Percentiles rank a stretch among this genome's conserved stretches.
Conservation (phyloP, 2,888 invertebrate species). For the Rambutsinella grinnellia region DNA sequence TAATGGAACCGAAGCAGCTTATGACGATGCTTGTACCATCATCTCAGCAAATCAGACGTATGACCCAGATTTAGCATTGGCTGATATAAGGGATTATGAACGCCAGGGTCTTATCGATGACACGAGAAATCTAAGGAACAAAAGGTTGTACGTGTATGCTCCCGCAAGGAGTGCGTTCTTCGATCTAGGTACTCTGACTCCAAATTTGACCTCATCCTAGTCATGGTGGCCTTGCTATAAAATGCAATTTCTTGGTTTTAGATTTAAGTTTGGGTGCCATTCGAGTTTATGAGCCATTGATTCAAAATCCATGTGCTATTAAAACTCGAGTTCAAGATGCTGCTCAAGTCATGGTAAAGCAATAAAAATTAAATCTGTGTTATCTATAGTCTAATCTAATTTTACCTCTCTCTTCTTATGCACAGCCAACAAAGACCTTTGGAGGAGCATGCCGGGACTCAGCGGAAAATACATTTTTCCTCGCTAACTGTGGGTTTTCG, state of each 20-base stretch:
- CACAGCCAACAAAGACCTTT: conserved; percentile 53
- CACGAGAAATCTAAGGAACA: conserved; percentile 59
- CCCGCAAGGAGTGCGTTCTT: conserved; percentile 59
- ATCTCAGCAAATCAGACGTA: conserved; percentile 34
- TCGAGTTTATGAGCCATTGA: conserved; percentile 58
- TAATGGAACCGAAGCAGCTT: conserved; percentile 52
- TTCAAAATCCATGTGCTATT: conserved; percentile 49
- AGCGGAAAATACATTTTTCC: conserved; percentile 43
- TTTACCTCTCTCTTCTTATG: background rate
- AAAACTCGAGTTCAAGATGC: conserved; percentile 58
- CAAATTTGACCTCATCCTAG: too few relatives aligned
- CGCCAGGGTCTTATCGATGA: conserved; percentile 59
- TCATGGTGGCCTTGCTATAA: too few relatives aligned
- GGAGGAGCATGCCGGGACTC: conserved; percentile 49
- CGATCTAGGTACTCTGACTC: conserved; percentile 62
- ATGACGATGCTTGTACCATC: conserved; percentile 64
- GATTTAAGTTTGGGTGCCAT: conserved; percentile 56
- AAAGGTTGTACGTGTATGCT: conserved; percentile 62
- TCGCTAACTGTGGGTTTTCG: conserved; percentile 63
- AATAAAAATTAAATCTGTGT: background rate
- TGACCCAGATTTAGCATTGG: conserved; percentile 52
- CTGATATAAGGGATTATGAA: conserved; percentile 58
- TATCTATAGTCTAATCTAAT: background rate
- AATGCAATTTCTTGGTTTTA: conserved; percentile 11
- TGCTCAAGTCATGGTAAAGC: conserved; percentile 45